Percentiles rank a stretch among this genome's conserved stretches.
phyloP scores from a whole-genome alignment of 2,888 invertebrate genomes.

The Microdon myrmicae region DNA sequence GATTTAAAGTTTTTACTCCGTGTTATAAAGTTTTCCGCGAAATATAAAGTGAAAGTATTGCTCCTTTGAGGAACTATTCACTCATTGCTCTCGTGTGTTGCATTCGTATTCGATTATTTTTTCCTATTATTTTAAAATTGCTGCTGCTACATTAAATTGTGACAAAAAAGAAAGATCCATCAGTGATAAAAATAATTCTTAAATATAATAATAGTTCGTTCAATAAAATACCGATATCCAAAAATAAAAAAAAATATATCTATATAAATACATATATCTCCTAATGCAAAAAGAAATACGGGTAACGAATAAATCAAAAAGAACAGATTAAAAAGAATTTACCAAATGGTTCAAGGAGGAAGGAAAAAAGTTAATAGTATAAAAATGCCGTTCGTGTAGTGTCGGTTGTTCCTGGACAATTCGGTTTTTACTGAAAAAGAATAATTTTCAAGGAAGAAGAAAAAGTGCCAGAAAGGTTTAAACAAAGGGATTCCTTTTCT shows the following conservation, averaged over 20 bases:
- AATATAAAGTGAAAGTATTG: constrained; percentile 51
- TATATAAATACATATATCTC: background rate
- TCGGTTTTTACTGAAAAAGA: too few species aligned
- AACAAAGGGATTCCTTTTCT: constrained; percentile 3
- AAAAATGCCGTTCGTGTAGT: background rate
- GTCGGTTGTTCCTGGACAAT: too few species aligned
- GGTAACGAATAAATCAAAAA: constrained; percentile 15
- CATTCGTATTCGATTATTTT: constrained; percentile 44
- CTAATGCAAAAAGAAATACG: constrained; percentile 1
- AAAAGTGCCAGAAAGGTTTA: constrained; percentile 10
- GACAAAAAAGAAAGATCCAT: constrained; percentile 44
- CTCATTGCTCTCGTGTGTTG: too few species aligned
- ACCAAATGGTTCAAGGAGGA: constrained; percentile 21
- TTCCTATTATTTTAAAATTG: constrained; percentile 47
- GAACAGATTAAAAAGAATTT: constrained; percentile 50
- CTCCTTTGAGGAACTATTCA: constrained; percentile 38
- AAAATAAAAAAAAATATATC: constrained; percentile 9
- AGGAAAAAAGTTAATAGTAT: background rate
- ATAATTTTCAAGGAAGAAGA: constrained; percentile 14
- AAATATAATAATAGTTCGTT: constrained; percentile 23
- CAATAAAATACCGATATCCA: constrained; percentile 7
- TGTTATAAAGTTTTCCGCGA: constrained; percentile 35
- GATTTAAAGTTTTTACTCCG: constrained; percentile 39
- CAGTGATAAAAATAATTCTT: constrained; percentile 22
- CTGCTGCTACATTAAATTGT: constrained; percentile 55